Evolutionary conservation across 92 coral and sea anemone species (phyloP).

Genomic region (Hydrozoanthus gracilis): DNA sequence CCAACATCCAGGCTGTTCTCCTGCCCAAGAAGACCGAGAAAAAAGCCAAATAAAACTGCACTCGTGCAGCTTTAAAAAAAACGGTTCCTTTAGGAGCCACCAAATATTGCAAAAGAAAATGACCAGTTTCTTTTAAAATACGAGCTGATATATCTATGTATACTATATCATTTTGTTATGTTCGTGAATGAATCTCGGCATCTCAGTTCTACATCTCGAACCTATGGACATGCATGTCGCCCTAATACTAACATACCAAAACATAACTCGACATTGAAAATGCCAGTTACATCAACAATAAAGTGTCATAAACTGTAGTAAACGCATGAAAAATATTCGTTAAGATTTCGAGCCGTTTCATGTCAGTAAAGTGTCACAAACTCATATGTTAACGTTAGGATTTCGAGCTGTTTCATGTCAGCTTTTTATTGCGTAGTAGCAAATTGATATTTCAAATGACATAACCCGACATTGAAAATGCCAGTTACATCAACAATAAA

Average conservation of each 20-base stretch:
- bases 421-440: constrained; percentile 10
- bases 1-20: no score
- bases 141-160: constrained; percentile 20
- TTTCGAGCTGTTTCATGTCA: constrained; percentile 28
- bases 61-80: constrained; percentile 11
- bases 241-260: constrained; percentile 22
- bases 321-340: constrained; percentile 17
- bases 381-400: constrained; percentile 23
- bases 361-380: constrained; percentile 4
- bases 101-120: constrained; percentile 16
- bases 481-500: constrained; percentile 27
- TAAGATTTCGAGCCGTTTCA: constrained; percentile 5
- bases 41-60: constrained; percentile 23
- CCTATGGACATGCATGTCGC: constrained; percentile 31
- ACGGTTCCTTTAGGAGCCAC: constrained; percentile 27
- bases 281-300: constrained; percentile 27
- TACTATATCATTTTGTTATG: constrained; percentile 28
- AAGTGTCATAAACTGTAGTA: constrained; percentile 20
- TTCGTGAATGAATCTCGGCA: constrained; percentile 30
- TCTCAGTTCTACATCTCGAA: constrained; percentile 28
- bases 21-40: background rate
- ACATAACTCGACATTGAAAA: constrained; percentile 30
- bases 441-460: constrained; percentile 25
- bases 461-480: constrained; percentile 28
- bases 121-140: constrained; percentile 13